phyloP scores from a whole-genome alignment of 1,140 invertebrate species.

The Pseudomyrmex cubaensis region DNA sequence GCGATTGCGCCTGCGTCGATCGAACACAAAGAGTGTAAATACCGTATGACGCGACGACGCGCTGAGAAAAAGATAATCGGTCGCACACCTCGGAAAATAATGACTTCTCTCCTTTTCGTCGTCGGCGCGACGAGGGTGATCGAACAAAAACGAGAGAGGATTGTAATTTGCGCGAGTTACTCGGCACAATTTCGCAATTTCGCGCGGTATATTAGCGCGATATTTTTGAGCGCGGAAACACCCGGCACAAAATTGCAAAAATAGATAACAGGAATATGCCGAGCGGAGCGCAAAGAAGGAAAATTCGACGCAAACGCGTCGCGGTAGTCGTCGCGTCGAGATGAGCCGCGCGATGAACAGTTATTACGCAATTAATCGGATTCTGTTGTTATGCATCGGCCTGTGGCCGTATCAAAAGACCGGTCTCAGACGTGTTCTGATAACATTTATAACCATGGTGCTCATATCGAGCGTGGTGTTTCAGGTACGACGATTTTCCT shows the following conservation, averaged over 20 bases:
- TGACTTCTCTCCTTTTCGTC: background rate
- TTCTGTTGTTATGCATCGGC: conserved; percentile 19
- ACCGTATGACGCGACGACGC: background rate
- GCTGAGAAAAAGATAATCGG: background rate
- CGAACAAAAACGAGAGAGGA: background rate
- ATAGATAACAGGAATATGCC: background rate
- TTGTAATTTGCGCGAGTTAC: background rate
- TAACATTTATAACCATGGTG: background rate
- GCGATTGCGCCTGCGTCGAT: conserved; percentile 42
- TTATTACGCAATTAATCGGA: conserved; percentile 44
- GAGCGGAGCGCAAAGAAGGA: background rate
- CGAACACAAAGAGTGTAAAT: background rate
- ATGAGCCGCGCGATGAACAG: background rate
- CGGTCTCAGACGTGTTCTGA: background rate
- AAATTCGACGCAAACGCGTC: conserved; percentile 1
- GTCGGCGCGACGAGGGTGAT: background rate
- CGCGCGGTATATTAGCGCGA: background rate
- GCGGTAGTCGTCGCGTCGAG: background rate
- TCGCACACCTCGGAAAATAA: background rate
- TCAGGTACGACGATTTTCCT: conserved; percentile 16
- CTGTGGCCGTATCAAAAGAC: conserved; percentile 49
- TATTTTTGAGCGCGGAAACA: background rate
- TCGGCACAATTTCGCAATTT: conserved; percentile 22
- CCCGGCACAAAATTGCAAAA: background rate
- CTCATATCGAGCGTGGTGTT: background rate